Evolutionary conservation across 2,888 invertebrate species (phyloP), one percentile per base, ranked within the genome.

Genomic region (Cerastoderma edule): DNA sequence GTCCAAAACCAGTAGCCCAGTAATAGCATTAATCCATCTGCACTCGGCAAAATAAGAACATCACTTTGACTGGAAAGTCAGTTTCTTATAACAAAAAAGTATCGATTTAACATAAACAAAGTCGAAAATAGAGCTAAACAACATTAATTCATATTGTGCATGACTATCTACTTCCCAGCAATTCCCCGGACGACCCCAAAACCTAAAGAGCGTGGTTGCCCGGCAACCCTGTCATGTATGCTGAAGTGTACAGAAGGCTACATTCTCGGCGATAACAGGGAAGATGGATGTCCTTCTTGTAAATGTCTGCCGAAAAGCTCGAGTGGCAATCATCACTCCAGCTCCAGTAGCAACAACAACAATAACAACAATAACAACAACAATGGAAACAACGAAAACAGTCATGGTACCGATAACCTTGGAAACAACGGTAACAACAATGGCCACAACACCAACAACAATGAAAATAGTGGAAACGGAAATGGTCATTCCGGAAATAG

Each of bases 201-300:
- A 27, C 72, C 72, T 3, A 46, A 70, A 24, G 64, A 57, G 2
- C 66, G 32, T 5, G 67, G 64, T n/a, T 83, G 83, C 28, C 73
- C 66, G 4, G 74, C 72, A 16, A 72, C 80, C n/a, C 32, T 83
- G 39, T 53, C 70, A 2, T 83, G 83, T 19, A 83, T 83, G 83
- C 63, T 83, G 22, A 73, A 74, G 44, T 83, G 80, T 63, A 80
- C 72, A 65, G 72, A 80, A 48, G 83, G 83, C 0, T 80, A 78
- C 67, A 19, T 73, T 19, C 64, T 84, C 0, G 80, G 84, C 3
- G 79, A 83, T 35, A 83, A 72, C 3, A 72, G 75, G 24, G 30
- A 67, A 13, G 75, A 83, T 33, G 79, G 83, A 5, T 83, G 82
- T 50, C 82, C 76, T 24, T 70, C 77, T 0, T 83, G 82, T 64